Conservation (phyloP, 2,888 invertebrate species). For the Eugnorisma glareosa region DNA sequence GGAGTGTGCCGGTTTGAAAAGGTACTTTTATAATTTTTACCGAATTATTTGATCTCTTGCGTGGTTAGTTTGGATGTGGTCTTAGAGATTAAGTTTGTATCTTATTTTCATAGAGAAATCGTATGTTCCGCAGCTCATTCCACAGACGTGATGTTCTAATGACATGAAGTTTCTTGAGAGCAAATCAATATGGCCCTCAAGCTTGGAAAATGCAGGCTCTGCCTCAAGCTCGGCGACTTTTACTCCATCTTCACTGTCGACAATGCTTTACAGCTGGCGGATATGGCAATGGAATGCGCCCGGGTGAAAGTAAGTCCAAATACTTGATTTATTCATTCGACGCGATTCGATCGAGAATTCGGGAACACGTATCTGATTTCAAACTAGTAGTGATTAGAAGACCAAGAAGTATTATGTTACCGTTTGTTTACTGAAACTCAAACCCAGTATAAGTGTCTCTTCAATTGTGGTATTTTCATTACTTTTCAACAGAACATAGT, state of each 20-base stretch:
- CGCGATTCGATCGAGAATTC: constrained; percentile 11
- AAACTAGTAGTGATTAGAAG: constrained; percentile 19
- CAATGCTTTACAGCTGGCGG: constrained; percentile 87
- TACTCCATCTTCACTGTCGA: constrained; percentile 89
- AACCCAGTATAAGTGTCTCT: neutral
- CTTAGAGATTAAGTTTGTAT: neutral
- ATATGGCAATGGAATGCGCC: constrained; percentile 90
- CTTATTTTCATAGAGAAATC: constrained; percentile 10
- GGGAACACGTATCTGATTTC: constrained; percentile 53
- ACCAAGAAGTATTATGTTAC: constrained; percentile 19
- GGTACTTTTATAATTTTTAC: constrained; percentile 20
- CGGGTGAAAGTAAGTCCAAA: constrained; percentile 83
- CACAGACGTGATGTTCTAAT: constrained; percentile 77
- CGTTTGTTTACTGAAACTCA: constrained; percentile 9
- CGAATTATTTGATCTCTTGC: neutral
- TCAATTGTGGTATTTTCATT: neutral
- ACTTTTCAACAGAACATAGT: neutral
- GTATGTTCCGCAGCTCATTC: constrained; percentile 60
- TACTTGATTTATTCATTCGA: constrained; percentile 6
- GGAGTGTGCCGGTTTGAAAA: constrained; percentile 49
- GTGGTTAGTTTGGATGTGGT: neutral
- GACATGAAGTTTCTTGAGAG: constrained; percentile 82
- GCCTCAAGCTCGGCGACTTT: constrained; percentile 89
- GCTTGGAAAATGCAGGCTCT: constrained; percentile 90
- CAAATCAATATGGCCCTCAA: constrained; percentile 90